phyloP scores from a whole-genome alignment of 2,888 invertebrate genomes.

The Patella pellucida region DNA sequence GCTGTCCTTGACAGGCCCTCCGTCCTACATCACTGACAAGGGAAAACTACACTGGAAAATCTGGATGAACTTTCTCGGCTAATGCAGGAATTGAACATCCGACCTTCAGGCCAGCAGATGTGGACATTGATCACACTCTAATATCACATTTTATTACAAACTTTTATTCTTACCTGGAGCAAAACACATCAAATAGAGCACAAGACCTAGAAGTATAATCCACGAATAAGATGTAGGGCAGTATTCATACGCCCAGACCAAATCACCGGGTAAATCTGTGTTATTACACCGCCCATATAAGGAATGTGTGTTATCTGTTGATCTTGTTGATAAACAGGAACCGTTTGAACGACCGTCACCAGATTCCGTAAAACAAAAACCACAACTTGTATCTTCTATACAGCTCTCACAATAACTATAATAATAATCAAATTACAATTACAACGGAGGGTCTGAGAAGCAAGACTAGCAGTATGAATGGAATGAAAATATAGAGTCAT shows the following conservation, averaged over 20 bases:
- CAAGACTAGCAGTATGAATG: too few species aligned
- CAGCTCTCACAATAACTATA: slow-evolving; percentile 72
- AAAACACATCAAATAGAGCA: slow-evolving; percentile 73
- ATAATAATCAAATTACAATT: slow-evolving; percentile 17
- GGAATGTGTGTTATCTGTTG: slow-evolving; percentile 43
- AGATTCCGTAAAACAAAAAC: slow-evolving; percentile 70
- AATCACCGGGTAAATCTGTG: slow-evolving; percentile 32
- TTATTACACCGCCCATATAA: slow-evolving; percentile 52
- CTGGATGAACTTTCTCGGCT: too few species aligned
- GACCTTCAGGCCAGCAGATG: too few species aligned
- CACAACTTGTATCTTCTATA: slow-evolving; percentile 71
- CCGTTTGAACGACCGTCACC: slow-evolving; percentile 58
- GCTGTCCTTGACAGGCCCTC: too few species aligned
- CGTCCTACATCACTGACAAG: too few species aligned
- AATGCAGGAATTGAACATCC: too few species aligned
- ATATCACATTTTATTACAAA: background rate
- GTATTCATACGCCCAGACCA: slow-evolving; percentile 69
- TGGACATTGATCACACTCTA: background rate
- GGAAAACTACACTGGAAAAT: too few species aligned
- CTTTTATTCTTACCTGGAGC: slow-evolving; percentile 66
- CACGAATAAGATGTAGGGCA: slow-evolving; percentile 72
- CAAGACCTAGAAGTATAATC: slow-evolving; percentile 71
- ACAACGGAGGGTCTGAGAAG: too few species aligned
- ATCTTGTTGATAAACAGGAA: slow-evolving; percentile 60
- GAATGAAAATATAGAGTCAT: too few species aligned